A percentile compares a stretch with the other conserved stretches of the same genome.
phyloP scores from a whole-genome alignment of 2,888 invertebrate genomes.

The Aspidapion aeneum region DNA sequence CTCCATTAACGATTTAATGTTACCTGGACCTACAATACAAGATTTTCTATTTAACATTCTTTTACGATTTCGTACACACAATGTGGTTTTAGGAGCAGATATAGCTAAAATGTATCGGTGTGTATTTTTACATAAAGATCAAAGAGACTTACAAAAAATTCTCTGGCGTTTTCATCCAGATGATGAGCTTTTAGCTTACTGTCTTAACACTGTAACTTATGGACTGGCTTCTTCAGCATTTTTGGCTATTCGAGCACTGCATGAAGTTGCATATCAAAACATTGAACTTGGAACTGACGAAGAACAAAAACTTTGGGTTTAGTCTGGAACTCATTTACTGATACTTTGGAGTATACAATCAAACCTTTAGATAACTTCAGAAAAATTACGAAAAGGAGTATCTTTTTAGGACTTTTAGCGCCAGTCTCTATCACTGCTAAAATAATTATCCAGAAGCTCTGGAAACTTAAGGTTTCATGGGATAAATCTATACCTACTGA shows the following conservation, averaged over 20 bases:
- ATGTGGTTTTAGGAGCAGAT: constrained; percentile 23
- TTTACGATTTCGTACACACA: constrained; percentile 18
- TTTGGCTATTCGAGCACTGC: constrained; percentile 19
- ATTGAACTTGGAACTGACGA: not conserved
- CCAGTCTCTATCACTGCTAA: too few species aligned
- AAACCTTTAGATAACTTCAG: not conserved
- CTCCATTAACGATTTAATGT: constrained; percentile 14
- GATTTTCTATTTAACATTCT: constrained; percentile 21
- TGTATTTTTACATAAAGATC: too few species aligned
- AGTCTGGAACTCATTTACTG: constrained; percentile 2
- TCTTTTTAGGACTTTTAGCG: constrained; percentile 19
- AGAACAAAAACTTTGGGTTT: constrained; percentile 15
- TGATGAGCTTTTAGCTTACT: constrained; percentile 11
- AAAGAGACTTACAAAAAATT: too few species aligned
- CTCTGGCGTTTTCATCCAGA: constrained; percentile 20
- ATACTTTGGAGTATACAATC: constrained; percentile 8
- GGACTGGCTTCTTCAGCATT: constrained; percentile 22
- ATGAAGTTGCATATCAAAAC: constrained; percentile 10
- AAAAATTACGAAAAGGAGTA: constrained; percentile 14
- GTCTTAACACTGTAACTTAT: constrained; percentile 24
- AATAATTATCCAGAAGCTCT: constrained; percentile 17
- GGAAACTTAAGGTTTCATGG: constrained; percentile 20
- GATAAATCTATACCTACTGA: constrained; percentile 12
- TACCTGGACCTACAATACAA: constrained; percentile 23
- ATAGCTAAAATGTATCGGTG: constrained; percentile 27